phyloP scores from a whole-genome alignment of 2,888 invertebrate genomes.

The Sphaerophoria taeniata region DNA sequence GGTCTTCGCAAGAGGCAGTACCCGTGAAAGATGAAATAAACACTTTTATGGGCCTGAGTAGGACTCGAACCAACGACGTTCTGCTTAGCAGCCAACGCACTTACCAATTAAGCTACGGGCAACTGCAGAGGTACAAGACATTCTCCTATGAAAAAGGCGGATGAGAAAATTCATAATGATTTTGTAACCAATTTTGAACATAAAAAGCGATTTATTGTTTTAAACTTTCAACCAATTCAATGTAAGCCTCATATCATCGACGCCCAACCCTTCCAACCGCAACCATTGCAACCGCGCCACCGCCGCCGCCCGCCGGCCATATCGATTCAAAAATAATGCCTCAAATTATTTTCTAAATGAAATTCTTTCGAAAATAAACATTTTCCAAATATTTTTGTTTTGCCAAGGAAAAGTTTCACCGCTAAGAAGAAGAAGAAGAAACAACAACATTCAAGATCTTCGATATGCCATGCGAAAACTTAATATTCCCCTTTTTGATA shows the following conservation, averaged over 20 bases:
- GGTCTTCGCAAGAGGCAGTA: too few species aligned
- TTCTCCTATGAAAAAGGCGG: too few species aligned
- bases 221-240: not conserved
- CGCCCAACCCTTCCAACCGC: not conserved
- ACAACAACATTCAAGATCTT: conserved; percentile 48
- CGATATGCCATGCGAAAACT: conserved; percentile 25
- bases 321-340: conserved; percentile 17
- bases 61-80: too few species aligned
- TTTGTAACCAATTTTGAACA: too few species aligned
- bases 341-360: conserved; percentile 54
- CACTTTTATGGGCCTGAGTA: too few species aligned
- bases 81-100: too few species aligned
- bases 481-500: conserved; percentile 20
- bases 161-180: too few species aligned
- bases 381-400: conserved; percentile 41
- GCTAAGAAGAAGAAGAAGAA: not conserved
- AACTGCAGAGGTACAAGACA: too few species aligned
- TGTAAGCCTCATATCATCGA: not conserved
- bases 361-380: conserved; percentile 58
- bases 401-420: conserved; percentile 7
- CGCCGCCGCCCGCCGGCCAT: not conserved
- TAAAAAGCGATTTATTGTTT: too few species aligned
- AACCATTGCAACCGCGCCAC: not conserved
- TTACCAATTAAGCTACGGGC: too few species aligned
- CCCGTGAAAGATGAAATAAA: too few species aligned